phyloP scores from a whole-genome alignment of 1,140 invertebrate species.

The Drosophila seguyi region DNA sequence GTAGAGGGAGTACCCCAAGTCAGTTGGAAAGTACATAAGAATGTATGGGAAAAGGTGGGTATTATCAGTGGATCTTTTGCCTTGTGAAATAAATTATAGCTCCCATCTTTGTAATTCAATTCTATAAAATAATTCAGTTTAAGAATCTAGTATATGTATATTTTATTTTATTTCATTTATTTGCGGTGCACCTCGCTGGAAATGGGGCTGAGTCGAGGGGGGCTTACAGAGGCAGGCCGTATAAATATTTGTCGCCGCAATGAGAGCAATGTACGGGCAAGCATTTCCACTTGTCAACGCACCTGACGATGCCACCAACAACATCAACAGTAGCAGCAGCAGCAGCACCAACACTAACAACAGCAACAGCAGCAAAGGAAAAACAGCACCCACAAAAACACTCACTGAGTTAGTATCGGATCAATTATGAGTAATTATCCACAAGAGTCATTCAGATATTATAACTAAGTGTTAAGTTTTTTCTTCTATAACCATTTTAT shows the following conservation, averaged over 20 bases:
- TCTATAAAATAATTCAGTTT: neutral
- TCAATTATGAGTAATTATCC: neutral
- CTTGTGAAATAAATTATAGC: neutral
- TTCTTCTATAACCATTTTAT: too few species aligned
- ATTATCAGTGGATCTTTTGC: neutral
- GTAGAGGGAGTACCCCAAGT: neutral
- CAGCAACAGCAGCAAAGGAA: neutral
- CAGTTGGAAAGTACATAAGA: too few species aligned
- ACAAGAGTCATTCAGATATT: neutral
- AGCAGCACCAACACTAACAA: neutral
- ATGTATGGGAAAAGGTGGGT: too few species aligned
- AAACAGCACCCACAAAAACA: constrained; percentile 2
- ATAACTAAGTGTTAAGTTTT: neutral
- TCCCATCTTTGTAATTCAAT: neutral
- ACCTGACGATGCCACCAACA: constrained; percentile 61
- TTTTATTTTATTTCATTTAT: constrained; percentile 21
- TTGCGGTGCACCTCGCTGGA: constrained; percentile 15
- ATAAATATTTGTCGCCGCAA: constrained; percentile 77
- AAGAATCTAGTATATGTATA: neutral
- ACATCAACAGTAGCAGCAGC: constrained; percentile 5
- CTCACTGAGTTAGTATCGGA: neutral
- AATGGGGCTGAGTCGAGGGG: neutral
- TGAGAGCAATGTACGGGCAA: constrained; percentile 79
- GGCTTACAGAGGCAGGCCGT: constrained; percentile 21
- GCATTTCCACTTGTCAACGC: constrained; percentile 77